Evolutionary conservation across 2,888 invertebrate genomes (phyloP), one percentile per base, ranked within the genome.

Genomic region (Mactromeris polynyma): DNA sequence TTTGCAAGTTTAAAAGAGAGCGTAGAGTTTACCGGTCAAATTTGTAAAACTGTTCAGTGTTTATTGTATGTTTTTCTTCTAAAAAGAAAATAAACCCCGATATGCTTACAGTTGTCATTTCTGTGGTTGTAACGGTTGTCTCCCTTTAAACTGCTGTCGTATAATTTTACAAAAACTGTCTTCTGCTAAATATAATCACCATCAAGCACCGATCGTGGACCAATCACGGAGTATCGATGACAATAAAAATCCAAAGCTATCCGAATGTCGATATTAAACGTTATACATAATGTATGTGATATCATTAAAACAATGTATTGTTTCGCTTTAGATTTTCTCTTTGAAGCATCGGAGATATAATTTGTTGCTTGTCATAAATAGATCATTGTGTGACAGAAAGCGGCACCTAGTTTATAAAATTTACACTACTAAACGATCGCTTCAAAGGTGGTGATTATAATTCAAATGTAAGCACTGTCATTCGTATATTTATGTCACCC

Each of bases 321-420:
- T 46, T 42, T 83, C 77, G 51, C 19, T 17, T 73, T 73, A 81
- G 21, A 14, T 84, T 80, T 87, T 78, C 77, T 69, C 89, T 89
- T 89, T 89, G 89, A 89, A 83, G 89, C 86, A 81, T 77, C 40
- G 83, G 40, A 51, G 40, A 3, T 51, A 81, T 89, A 86, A 89
- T 86, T 89, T 89, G 89, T 86, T 69, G 73, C 40, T 7, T 81
- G 86, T 81, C 86, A 83, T 89, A 89, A 89, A 89, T 64, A 54
- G 69, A 83, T 89, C 89, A 89, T 38, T 26, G 14, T n/a, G 17
- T 89, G 89, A 89, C 89, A 89, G 40, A 11, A 33, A 73, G 58
- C 79, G 89, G 89, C 89, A 89, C 84, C 87, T 87, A 82, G 51
- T 64, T 81, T 81, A 78, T 89, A 80, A 81, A 83, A 80, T 79